A percentile compares a stretch with the other conserved stretches of the same genome.
Conservation (phyloP, 2,888 invertebrate species). For the Punctoribates punctum region DNA sequence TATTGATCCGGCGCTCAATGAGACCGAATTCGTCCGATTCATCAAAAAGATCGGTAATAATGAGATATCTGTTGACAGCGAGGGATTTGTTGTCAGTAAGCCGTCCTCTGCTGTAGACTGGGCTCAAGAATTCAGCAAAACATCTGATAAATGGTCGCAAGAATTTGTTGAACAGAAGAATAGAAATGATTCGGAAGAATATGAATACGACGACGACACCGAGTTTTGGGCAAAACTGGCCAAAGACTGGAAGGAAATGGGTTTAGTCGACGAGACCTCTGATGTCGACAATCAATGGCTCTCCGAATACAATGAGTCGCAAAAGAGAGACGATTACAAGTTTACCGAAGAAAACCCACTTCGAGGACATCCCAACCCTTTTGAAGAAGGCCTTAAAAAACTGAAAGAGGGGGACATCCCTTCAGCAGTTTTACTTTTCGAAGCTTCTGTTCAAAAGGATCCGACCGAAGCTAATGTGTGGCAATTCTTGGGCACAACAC, state of each 20-base stretch:
- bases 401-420: constrained; percentile 84
- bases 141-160: constrained; percentile 55
- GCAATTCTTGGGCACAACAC: constrained; percentile 81
- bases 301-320: neutral
- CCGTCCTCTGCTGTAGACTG: constrained; percentile 51
- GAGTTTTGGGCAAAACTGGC: constrained; percentile 56
- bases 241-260: constrained; percentile 59
- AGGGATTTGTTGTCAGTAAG: no score
- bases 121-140: constrained; percentile 51
- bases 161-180: constrained; percentile 55
- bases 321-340: constrained; percentile 61
- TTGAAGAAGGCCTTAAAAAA: constrained; percentile 78
- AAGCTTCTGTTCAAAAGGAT: constrained; percentile 83
- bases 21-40: constrained; percentile 68
- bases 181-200: constrained; percentile 48
- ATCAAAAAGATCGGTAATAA: constrained; percentile 71
- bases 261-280: constrained; percentile 7
- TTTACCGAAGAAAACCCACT: constrained; percentile 84
- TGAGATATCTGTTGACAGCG: constrained; percentile 50
- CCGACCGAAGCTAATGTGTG: constrained; percentile 73
- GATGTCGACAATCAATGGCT: neutral
- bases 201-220: constrained; percentile 49
- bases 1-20: constrained; percentile 50
- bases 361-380: constrained; percentile 68
- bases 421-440: constrained; percentile 91